These are phyloP conservation scores for Calidris pygmaea DNA, from an alignment of 2,113 vertebrate genomes.

Conservation along the genomic window DNA sequence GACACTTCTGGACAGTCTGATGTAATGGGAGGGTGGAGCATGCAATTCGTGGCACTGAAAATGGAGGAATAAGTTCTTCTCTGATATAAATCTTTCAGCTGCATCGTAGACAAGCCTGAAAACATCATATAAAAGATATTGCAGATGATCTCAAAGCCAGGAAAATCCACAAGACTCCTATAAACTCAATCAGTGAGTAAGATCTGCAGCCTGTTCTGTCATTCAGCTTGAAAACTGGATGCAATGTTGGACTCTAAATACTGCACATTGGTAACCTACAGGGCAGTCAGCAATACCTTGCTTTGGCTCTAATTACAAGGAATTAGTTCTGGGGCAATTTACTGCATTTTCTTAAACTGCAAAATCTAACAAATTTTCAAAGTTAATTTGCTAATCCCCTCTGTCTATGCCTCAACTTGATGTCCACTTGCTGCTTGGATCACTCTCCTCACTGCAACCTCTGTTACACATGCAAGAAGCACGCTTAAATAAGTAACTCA, in stretches of 20 bases:
- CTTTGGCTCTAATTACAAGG: neutral
- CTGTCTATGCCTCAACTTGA: neutral
- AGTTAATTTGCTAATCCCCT: neutral
- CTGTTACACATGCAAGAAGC: neutral
- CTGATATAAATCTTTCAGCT: neutral
- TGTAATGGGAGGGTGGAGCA: neutral
- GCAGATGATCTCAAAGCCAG: neutral
- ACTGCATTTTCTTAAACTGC: neutral
- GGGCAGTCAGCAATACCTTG: neutral
- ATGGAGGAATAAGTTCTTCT: neutral
- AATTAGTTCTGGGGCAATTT: neutral
- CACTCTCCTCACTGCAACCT: neutral
- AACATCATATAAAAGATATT: neutral
- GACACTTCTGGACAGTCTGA: neutral
- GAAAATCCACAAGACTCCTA: neutral
- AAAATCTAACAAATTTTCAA: neutral
- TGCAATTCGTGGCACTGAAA: neutral
- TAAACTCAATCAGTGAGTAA: neutral
- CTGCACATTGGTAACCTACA: neutral
- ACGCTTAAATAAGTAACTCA: neutral
- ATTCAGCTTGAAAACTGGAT: neutral
- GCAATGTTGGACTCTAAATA: neutral
- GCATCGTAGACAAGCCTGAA: neutral
- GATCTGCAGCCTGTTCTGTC: neutral
- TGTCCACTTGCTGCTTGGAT: neutral